Conservation (phyloP, 2,113 vertebrate genomes). For the Clarias macrocephalus region DNA sequence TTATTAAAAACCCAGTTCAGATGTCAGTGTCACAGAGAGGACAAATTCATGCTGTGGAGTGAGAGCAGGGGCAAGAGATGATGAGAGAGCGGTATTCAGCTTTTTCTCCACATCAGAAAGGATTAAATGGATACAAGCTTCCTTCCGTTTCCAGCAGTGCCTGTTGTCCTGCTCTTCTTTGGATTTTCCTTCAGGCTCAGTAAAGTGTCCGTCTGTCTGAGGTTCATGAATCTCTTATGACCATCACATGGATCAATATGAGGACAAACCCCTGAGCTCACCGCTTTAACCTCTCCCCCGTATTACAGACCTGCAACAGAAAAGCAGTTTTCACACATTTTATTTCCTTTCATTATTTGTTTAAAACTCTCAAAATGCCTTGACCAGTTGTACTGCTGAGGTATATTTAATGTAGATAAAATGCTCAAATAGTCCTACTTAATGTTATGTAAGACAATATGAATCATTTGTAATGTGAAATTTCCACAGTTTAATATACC, state of each 20-base stretch:
- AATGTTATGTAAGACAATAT: neutral
- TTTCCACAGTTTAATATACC: too few species aligned
- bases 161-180: too few species aligned
- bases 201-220: too few species aligned
- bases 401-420: neutral
- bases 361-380: neutral
- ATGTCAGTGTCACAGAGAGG: slow-evolving; percentile 47
- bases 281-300: neutral
- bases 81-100: neutral
- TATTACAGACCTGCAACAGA: neutral
- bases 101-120: neutral
- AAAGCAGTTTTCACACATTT: neutral
- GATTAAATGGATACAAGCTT: neutral
- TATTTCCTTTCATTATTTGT: neutral
- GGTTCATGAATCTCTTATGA: neutral
- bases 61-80: neutral
- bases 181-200: neutral
- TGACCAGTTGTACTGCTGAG: neutral
- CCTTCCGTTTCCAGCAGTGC: neutral
- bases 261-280: neutral
- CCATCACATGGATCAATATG: neutral
- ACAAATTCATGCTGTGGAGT: neutral
- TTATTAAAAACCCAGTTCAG: slow-evolving; percentile 63
- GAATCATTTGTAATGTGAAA: too few species aligned
- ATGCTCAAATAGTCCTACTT: neutral